Percentiles rank a stretch among this genome's conserved stretches.
Conservation (phyloP, 2,797 vertebrate species). For the Borostomias antarcticus region DNA sequence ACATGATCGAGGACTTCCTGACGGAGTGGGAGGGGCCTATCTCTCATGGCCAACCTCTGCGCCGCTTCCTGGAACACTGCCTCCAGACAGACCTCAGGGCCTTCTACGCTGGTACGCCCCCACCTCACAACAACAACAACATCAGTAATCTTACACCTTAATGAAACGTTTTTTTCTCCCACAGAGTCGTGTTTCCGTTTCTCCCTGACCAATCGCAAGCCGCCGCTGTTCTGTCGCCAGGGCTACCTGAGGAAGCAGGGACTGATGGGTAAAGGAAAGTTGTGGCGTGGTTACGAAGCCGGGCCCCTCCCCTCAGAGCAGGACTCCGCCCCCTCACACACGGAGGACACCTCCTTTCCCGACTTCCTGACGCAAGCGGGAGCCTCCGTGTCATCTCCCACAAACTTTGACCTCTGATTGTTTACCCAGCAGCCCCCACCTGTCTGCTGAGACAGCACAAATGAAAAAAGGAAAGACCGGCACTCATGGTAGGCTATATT, state of each 20-base stretch:
- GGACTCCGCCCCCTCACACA: neutral
- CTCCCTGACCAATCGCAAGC: constrained; percentile 82
- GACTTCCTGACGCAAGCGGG: constrained; percentile 56
- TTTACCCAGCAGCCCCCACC: constrained; percentile 1
- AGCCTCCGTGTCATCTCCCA: constrained; percentile 68
- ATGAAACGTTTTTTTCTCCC: constrained; percentile 7
- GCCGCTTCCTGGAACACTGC: constrained; percentile 93
- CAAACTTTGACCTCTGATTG: constrained; percentile 80
- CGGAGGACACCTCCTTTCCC: constrained; percentile 43
- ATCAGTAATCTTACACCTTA: too few relatives aligned
- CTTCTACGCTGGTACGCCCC: constrained; percentile 87
- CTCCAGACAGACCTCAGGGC: constrained; percentile 86
- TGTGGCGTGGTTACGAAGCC: constrained; percentile 53
- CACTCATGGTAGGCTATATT: too few relatives aligned
- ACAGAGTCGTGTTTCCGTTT: constrained; percentile 92
- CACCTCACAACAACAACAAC: neutral
- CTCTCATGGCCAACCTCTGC: constrained; percentile 90
- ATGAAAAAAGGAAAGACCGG: too few relatives aligned
- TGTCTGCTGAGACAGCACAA: too few relatives aligned
- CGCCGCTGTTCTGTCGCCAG: constrained; percentile 88
- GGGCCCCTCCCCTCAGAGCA: constrained; percentile 48
- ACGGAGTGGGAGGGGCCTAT: constrained; percentile 91
- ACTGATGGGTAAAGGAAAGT: constrained; percentile 64
- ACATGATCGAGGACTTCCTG: constrained; percentile 95
- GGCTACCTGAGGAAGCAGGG: constrained; percentile 85